Conservation (phyloP, 2,797 vertebrate genomes). For the Peromyscus aztecus region DNA sequence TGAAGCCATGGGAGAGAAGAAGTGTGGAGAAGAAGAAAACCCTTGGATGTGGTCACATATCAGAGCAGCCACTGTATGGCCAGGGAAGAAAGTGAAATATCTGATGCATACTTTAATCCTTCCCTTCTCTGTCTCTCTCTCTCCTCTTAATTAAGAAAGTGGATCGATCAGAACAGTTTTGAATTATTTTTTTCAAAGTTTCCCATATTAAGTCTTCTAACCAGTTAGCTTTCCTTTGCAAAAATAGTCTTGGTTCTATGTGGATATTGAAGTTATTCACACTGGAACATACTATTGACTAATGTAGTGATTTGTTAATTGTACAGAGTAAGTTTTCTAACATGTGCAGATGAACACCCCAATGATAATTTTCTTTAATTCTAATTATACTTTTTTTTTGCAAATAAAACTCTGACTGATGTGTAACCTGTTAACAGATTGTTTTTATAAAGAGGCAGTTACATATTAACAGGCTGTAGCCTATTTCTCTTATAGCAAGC, state of each 20-base stretch:
- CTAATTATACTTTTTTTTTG: constrained; percentile 73
- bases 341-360: neutral
- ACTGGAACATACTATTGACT: constrained; percentile 77
- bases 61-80: constrained; percentile 73
- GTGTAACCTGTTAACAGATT: constrained; percentile 72
- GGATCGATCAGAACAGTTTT: constrained; percentile 58
- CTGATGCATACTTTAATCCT: constrained; percentile 71
- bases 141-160: constrained; percentile 14
- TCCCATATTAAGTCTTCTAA: constrained; percentile 63
- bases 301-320: constrained; percentile 58
- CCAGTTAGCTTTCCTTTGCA: constrained; percentile 71
- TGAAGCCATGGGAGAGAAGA: constrained; percentile 84
- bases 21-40: constrained; percentile 79
- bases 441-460: constrained; percentile 84
- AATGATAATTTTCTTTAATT: constrained; percentile 67
- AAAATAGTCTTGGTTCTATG: constrained; percentile 66
- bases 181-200: constrained; percentile 76
- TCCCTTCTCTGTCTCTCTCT: constrained; percentile 32
- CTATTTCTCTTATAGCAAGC: constrained; percentile 78
- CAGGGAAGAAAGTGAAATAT: constrained; percentile 68
- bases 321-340: constrained; percentile 55
- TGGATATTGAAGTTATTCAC: constrained; percentile 72
- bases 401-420: constrained; percentile 65
- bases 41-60: constrained; percentile 49
- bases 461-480: constrained; percentile 83